Base-by-base conservation (phyloP, 2,113 vertebrate species). In the Ptilorrhoa leucosticta region DNA sequence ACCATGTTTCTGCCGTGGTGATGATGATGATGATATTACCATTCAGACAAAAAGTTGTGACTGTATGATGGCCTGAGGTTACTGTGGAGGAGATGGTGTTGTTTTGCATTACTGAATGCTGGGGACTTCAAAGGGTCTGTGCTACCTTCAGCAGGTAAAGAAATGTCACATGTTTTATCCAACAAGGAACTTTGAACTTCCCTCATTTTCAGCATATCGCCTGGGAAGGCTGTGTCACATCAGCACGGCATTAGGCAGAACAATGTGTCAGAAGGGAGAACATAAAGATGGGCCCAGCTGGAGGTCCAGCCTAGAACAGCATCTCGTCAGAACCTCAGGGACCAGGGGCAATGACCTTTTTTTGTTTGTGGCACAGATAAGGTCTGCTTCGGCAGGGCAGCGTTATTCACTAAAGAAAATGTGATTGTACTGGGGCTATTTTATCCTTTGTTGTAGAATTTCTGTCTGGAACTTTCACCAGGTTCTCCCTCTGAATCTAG, bases 251-350 rank as follows among this genome's bases (percentile, higher is more conserved):
- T 50, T 89, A 37, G 44, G 26, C 44, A 64, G 73, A 65, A 6
- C 1, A 1, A 3, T 31, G 24, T 30, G 47, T 66, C n/a, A 37
- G 77, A 73, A 57, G 39, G 23, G 40, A 68, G 42, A 31, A 16
- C 9, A 1, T 39, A 45, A 65, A 73, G 70, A 16, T n/a, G 44
- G 35, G n/a, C 48, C 57, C 40, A 48, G 40, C 51, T 88, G 84
- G 78, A 72, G 20, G 35, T 70, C 42, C 10, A 3, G 26, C 51
- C 15, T 48, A 16, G n/a, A 60, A 33, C 13, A 71, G 51, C 39
- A 20, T 23, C 40, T 82, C 0, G 0, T 53, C 0, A 1, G 44
- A 42, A 66, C 30, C 22, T 66, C 42, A n/a, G 39, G 45, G n/a
- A 33, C 33, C 1, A 1, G 15, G 61, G 78, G 9, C 1, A 0